Base-by-base conservation (phyloP, 1,140 invertebrate genomes). In the Drepana arcuata region DNA sequence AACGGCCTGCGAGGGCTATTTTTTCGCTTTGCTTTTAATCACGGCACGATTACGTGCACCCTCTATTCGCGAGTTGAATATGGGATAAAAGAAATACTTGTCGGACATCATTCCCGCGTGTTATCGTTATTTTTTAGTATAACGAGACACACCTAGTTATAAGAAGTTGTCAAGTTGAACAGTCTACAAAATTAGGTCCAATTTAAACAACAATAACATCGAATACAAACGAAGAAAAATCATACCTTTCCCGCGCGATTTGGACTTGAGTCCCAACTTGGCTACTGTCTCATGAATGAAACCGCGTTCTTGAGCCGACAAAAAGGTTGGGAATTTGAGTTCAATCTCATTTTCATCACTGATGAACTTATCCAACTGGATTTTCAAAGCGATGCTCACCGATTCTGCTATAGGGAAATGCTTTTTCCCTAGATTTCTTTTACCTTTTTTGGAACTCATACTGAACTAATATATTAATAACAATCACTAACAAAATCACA, bases 251-350 rank as follows among this genome's bases (percentile, higher is more conserved):
- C 81, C 81, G 49, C 81, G 69, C 31, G 83, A 84, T 79, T 92
- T 92, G 0, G 92, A 92, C 58, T 92, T 91, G 1, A 94, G 64
- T 0, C 90, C 91, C 41, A 91, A 68, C 42, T 87, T 78, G 2
- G 63, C 71, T 1, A 87, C 88, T 11, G 90, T 79, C 41, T 87
- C 79, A 70, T 94, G 93, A 32, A 94, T 87, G 61, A 92, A 93
- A n/a, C 89, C 91, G 64, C 93, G 84, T 62, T 94, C 92, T 46
- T 88, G 87, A 1, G 89, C 87, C 12, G 87, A 91, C 21, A 94
- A 85, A 5, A 91, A 92, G 3, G 91, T 91, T 14, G 92, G 91
- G 77, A 93, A 93, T 48, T 88, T 86, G 2, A 83, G 51, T 38
- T 84, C 83, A 0, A 78, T 83, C 45, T 87, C 85, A 55, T 90